Percentiles rank a stretch among this genome's conserved stretches.
phyloP scores from a whole-genome alignment of 2,113 vertebrate species.

The Crotalus viridis region DNA sequence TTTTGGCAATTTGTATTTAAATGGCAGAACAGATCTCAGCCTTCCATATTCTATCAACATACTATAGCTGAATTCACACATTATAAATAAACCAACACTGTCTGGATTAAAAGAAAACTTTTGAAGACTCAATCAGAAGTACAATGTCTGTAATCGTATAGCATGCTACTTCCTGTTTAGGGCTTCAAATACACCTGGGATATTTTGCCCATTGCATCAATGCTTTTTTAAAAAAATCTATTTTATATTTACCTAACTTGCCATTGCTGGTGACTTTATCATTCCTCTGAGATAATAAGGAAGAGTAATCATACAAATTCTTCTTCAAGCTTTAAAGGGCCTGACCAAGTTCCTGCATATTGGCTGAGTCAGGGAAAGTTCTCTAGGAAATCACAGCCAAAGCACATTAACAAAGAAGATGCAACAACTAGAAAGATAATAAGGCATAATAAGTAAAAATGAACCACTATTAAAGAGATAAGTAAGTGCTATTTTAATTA shows the following conservation, averaged over 20 bases:
- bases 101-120: background rate
- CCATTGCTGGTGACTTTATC: background rate
- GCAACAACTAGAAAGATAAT: too few relatives aligned
- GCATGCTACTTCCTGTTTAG: slow-evolving; percentile 30
- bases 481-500: background rate
- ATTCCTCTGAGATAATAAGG: background rate
- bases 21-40: background rate
- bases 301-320: background rate
- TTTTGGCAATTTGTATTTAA: rapidly evolving
- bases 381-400: background rate
- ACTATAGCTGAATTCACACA: background rate
- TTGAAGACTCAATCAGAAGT: background rate
- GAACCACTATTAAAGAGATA: background rate
- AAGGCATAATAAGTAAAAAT: background rate
- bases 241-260: background rate
- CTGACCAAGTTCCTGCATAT: too few relatives aligned
- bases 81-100: background rate
- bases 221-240: background rate
- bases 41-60: background rate
- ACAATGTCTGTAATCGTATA: background rate
- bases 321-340: background rate
- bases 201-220: background rate
- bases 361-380: background rate
- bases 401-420: background rate
- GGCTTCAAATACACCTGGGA: slow-evolving; percentile 54